Evolutionary conservation across 2,113 vertebrate genomes (phyloP), one percentile per base, ranked within the genome.

Genomic region (Mustela lutreola): DNA sequence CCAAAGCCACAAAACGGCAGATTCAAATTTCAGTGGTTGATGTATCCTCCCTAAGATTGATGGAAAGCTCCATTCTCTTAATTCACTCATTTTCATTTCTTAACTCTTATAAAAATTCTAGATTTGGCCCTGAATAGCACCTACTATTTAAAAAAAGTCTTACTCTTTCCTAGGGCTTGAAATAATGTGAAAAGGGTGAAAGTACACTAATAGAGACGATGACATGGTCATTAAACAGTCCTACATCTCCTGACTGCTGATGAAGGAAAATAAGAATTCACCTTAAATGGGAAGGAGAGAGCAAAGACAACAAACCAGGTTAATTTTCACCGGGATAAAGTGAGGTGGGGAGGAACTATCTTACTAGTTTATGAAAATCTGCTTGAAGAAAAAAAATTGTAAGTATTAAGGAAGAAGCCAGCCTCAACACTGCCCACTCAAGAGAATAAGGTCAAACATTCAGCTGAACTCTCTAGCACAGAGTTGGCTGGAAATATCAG

Each of bases 11-110:
- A 96, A 91, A 91, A 70, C 6, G 95, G 81, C 1, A 96, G 48
- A 36, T 81, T 97, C 92, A 93, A 94, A 96, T 80, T 86, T 94
- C 58, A 88, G 39, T 92, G 67, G 33, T 45, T 95, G 92, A 70
- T 42, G 53, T n/a, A 73, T 80, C 85, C 97, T 96, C 48, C 10
- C 36, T 50, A 79, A 82, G 63, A 53, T 2, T 16, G 73, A 89
- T 31, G 31, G 33, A 80, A 10, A 86, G 73, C 26, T 24, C 24
- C 5, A 60, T 58, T 36, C 14, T 81, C 33, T 71, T 82, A 86
- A 85, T 62, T 75, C 58, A 81, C 5, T 78, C 71, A 70, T 81
- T 95, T 95, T 92, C 9, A 60, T 11, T 76, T 94, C 65, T 89
- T 88, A 96, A 56, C 36, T 96, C 42, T 78, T 88, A 11, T 8